Evolutionary conservation across 2,113 vertebrate species (phyloP).

Genomic region (Prunella fulvescens): DNA sequence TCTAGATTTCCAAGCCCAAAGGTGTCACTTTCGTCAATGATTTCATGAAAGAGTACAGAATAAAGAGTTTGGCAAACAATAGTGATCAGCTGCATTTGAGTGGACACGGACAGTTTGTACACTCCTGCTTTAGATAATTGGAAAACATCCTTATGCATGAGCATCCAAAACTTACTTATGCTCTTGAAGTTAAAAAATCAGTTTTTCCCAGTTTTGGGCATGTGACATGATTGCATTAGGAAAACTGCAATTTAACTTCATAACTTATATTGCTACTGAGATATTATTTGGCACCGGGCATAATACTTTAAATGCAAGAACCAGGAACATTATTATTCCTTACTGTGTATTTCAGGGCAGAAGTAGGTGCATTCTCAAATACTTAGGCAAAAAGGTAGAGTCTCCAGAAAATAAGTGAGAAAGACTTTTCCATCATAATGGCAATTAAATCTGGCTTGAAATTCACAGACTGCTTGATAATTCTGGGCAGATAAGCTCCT

Average conservation of each 20-base stretch:
- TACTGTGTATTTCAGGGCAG: background rate
- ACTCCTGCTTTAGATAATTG: background rate
- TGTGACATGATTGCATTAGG: background rate
- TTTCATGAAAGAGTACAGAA: background rate
- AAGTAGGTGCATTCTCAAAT: background rate
- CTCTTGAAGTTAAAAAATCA: background rate
- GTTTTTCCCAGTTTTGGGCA: background rate
- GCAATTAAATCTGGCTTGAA: background rate
- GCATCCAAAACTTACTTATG: background rate
- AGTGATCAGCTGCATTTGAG: rapidly evolving
- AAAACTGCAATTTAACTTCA: background rate
- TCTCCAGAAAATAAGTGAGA: background rate
- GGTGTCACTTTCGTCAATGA: background rate
- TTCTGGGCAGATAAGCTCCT: background rate
- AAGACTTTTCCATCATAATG: background rate
- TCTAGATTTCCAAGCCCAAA: background rate
- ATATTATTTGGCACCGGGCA: background rate
- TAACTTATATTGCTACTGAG: background rate
- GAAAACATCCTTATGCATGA: background rate
- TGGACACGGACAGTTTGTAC: background rate
- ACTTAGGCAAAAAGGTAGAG: background rate
- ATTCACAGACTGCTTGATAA: background rate
- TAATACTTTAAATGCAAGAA: background rate
- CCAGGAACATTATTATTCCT: background rate
- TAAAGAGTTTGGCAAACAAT: background rate